Evolutionary conservation across 2,113 vertebrate species (phyloP), one percentile per base, ranked within the genome.

Genomic region (Lutjanus erythropterus): DNA sequence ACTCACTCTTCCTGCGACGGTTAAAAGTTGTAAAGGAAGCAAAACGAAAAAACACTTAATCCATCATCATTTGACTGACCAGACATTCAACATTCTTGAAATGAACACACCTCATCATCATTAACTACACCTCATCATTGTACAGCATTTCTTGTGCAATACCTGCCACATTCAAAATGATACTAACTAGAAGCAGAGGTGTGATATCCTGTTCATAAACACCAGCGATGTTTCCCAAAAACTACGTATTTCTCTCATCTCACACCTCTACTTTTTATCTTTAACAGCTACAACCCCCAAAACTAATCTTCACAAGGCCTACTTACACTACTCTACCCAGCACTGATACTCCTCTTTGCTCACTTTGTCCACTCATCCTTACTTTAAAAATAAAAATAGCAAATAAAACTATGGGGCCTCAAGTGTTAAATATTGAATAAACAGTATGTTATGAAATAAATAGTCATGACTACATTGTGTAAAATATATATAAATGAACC

Each of bases 131-230:
- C 15, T 73, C 62, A 41, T 31, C 46, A 71, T 78, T 64, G n/a
- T 83, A 82, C 87, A 90, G 74, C 84, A 78, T 84, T n/a, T 80
- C 66, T 72, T 75, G 86, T 89, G 81, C 75, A 85, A 88, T 10
- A 56, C 41, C 79, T 1, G 66, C 66, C 83, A 84, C 85, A 80
- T 88, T 90, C 83, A 82, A 58, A 77, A 75, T 9, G 29, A 58
- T 8, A 18, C 47, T 41, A 19, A 62, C 35, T 29, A 14, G 3
- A 58, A 44, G 27, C 44, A 41, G 25, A 71, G 14, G 25, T 27
- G 16, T 31, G 68, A 19, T 33, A 0, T 42, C 21, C 21, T 47
- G 5, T 11, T 10, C 10, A 23, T 10, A 29, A 44, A 16, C 16
- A 23, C 35, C n/a, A 6, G 5, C 53, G 66, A 59, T 49, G 44